Evolutionary conservation across 2,888 invertebrate species (phyloP).

Genomic region (Rotaria magnacalcarata): DNA sequence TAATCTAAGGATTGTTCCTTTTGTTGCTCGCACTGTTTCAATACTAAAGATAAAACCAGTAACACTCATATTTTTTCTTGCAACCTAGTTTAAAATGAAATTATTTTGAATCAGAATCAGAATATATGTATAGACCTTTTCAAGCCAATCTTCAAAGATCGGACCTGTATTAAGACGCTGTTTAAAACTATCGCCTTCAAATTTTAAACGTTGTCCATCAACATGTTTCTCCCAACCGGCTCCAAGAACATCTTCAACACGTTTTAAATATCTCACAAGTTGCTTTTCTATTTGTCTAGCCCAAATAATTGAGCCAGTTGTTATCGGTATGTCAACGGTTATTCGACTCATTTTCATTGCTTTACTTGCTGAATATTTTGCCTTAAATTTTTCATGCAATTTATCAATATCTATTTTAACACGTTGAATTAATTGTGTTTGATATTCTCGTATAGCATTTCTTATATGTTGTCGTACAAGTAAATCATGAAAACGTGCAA

Average conservation of each 20-base stretch:
- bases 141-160: constrained; percentile 95
- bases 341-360: constrained; percentile 83
- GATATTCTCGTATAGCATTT: constrained; percentile 96
- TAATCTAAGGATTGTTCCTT: constrained; percentile 36
- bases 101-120: too few species aligned
- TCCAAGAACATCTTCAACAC: constrained; percentile 96
- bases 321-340: constrained; percentile 87
- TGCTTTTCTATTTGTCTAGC: constrained; percentile 91
- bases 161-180: constrained; percentile 90
- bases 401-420: constrained; percentile 98
- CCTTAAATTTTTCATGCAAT: constrained; percentile 94
- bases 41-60: constrained; percentile 39
- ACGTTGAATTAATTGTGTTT: constrained; percentile 93
- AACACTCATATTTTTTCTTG: constrained; percentile 74
- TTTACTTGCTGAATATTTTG: constrained; percentile 65
- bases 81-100: constrained; percentile 64
- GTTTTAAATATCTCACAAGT: constrained; percentile 84
- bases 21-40: constrained; percentile 37
- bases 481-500: constrained; percentile 91
- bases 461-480: constrained; percentile 97
- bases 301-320: constrained; percentile 97
- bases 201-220: constrained; percentile 89
- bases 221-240: constrained; percentile 99
- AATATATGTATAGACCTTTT: constrained; percentile 64
- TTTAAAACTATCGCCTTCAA: constrained; percentile 94